phyloP scores from a whole-genome alignment of 2,888 invertebrate genomes.

The Acleris laterana region DNA sequence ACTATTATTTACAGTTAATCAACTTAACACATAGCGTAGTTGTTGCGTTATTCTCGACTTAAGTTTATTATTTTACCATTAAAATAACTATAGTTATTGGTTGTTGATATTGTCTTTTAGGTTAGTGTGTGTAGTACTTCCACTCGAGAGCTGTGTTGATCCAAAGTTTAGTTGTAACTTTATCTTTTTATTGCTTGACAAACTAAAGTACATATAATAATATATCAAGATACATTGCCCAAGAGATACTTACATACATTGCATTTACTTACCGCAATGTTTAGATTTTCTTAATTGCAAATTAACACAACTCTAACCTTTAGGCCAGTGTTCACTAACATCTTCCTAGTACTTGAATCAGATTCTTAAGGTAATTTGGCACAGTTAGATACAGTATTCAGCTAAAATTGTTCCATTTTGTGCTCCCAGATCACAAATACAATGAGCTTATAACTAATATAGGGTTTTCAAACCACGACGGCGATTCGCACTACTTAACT shows the following conservation, averaged over 20 bases:
- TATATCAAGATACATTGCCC: too few relatives aligned
- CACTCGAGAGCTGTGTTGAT: background rate
- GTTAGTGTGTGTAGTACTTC: slow-evolving; percentile 36
- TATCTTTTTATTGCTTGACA: too few relatives aligned
- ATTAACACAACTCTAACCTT: background rate
- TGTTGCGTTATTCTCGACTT: slow-evolving; percentile 61
- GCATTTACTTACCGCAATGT: too few relatives aligned
- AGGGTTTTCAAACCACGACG: background rate
- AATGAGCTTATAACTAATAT: slow-evolving; percentile 32
- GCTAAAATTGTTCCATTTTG: slow-evolving; percentile 62
- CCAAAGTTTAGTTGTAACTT: slow-evolving; percentile 1
- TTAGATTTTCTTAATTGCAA: too few relatives aligned
- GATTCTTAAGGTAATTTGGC: slow-evolving; percentile 47
- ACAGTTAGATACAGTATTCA: slow-evolving; percentile 52
- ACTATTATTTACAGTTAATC: slow-evolving; percentile 53
- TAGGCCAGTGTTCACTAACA: background rate
- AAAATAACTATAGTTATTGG: slow-evolving; percentile 48
- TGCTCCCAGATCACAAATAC: slow-evolving; percentile 60
- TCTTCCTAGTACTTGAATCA: slow-evolving; percentile 7
- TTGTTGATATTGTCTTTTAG: slow-evolving; percentile 58
- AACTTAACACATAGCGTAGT: slow-evolving; percentile 49
- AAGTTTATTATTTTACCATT: slow-evolving; percentile 52
- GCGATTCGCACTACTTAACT: too few relatives aligned
- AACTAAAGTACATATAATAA: too few relatives aligned
- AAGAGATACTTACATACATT: too few relatives aligned